Conservation (phyloP, 1,140 invertebrate genomes). For the Drosophila auraria region DNA sequence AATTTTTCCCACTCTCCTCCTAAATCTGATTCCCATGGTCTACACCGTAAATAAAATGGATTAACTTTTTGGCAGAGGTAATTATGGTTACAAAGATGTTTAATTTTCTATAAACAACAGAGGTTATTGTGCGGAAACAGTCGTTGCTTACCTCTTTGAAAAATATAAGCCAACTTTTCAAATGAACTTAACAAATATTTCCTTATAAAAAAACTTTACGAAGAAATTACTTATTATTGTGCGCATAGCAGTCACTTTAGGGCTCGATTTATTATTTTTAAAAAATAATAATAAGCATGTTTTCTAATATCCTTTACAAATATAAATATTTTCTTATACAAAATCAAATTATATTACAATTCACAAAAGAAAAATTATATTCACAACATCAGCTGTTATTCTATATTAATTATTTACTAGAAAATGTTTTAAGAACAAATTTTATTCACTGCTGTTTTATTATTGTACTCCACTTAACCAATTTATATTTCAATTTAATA, state of each 20-base stretch:
- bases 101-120: not conserved
- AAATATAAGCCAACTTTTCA: not conserved
- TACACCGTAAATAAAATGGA: slow-evolving; percentile 5
- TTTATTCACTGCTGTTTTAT: not conserved
- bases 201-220: too few relatives aligned
- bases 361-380: not conserved
- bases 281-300: too few relatives aligned
- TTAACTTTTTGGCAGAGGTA: not conserved
- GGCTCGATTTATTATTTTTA: too few relatives aligned
- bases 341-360: too few relatives aligned
- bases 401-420: not conserved
- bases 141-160: not conserved
- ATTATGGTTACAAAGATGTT: not conserved
- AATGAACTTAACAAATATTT: too few relatives aligned
- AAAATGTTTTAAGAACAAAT: not conserved
- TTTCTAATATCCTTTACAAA: too few relatives aligned
- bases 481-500: not conserved
- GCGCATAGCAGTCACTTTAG: too few relatives aligned
- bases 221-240: not conserved
- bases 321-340: too few relatives aligned
- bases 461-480: too few relatives aligned
- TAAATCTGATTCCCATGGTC: slow-evolving; percentile 17
- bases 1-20: slow-evolving; percentile 48
- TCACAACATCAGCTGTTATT: too few relatives aligned
- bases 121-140: not conserved